These are phyloP conservation scores for Sphenodon punctatus DNA, from an alignment of 2,797 vertebrate species.

Conservation along the genomic window DNA sequence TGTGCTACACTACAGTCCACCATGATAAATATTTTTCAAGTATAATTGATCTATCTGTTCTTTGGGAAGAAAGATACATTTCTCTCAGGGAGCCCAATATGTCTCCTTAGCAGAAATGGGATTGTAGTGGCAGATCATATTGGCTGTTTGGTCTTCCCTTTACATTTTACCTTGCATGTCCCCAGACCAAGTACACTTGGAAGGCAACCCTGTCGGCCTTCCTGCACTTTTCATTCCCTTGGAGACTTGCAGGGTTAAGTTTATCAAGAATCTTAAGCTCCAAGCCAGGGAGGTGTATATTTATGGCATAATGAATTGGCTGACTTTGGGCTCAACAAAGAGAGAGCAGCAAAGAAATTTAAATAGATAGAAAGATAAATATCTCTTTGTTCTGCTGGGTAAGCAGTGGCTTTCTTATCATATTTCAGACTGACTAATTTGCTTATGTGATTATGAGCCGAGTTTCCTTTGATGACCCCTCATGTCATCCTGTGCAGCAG, in stretches of 20 bases:
- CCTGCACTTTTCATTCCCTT: neutral
- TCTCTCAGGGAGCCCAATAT: neutral
- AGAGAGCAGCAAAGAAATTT: conserved; percentile 55
- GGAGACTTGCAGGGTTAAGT: conserved; percentile 34
- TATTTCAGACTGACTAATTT: conserved; percentile 50
- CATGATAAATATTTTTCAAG: too few relatives aligned
- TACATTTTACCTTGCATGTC: neutral
- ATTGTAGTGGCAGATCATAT: neutral
- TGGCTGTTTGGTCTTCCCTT: neutral
- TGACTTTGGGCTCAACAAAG: conserved; percentile 51
- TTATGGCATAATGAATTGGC: conserved; percentile 61
- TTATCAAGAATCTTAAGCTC: conserved; percentile 27
- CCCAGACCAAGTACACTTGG: neutral
- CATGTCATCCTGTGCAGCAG: neutral
- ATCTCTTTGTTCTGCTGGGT: conserved; percentile 41
- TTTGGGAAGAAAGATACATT: neutral
- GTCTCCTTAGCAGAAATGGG: neutral
- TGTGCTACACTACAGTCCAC: too few relatives aligned
- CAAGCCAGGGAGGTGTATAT: conserved; percentile 13
- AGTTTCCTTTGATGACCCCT: neutral
- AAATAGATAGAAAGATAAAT: conserved; percentile 66
- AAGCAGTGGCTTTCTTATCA: conserved; percentile 23
- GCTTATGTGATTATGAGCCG: conserved; percentile 36
- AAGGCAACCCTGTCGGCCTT: neutral
- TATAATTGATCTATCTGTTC: accelerated